phyloP scores from a whole-genome alignment of 2,113 vertebrate genomes.

The Excalfactoria chinensis region DNA sequence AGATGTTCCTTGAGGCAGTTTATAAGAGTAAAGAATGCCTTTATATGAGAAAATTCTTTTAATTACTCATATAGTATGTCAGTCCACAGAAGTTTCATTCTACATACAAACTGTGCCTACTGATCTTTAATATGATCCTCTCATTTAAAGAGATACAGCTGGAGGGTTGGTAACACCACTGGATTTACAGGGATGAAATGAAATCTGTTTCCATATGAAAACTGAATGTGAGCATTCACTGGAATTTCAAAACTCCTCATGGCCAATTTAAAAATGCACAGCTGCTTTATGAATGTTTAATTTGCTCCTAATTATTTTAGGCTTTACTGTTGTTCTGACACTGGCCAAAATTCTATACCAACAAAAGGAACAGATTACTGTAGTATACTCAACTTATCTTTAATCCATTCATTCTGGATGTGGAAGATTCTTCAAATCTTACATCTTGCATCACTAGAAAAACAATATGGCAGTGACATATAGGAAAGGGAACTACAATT shows the following conservation, averaged over 20 bases:
- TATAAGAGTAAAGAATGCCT: background rate
- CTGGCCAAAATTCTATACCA: background rate
- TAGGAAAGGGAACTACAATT: background rate
- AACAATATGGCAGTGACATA: background rate
- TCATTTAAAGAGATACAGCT: background rate
- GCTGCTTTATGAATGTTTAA: constrained; percentile 31
- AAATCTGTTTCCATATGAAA: background rate
- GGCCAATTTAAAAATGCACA: background rate
- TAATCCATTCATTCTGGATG: background rate
- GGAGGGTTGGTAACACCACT: background rate
- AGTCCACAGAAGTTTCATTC: background rate
- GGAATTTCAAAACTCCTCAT: background rate
- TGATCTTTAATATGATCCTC: background rate
- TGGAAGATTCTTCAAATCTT: background rate
- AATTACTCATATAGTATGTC: background rate
- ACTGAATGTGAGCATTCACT: background rate
- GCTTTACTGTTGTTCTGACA: background rate
- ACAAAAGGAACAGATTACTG: background rate
- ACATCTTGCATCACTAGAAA: background rate
- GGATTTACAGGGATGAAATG: background rate
- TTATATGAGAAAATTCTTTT: background rate
- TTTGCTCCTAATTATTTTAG: background rate
- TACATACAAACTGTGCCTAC: background rate
- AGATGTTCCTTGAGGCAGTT: background rate
- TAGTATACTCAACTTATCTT: background rate